These are phyloP conservation scores for Neuroterus valhalla DNA, from an alignment of 1,140 invertebrate genomes.

Conservation along the genomic window DNA sequence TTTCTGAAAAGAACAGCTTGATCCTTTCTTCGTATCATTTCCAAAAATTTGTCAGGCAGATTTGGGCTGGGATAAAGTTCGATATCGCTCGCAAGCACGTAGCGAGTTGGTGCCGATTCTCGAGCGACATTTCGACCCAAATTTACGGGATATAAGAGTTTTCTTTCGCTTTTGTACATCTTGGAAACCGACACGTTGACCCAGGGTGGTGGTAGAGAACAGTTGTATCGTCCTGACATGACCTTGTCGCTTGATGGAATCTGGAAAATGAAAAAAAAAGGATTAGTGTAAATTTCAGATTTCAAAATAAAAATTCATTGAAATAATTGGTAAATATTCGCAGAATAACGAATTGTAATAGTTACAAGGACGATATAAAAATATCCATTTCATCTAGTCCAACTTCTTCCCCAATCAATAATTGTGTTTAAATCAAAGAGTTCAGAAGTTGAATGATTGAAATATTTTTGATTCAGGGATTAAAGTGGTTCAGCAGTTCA, in stretches of 20 bases:
- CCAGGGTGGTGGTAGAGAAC: constrained; percentile 82
- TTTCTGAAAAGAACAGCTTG: constrained; percentile 79
- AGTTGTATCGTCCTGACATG: constrained; percentile 81
- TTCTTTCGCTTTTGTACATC: constrained; percentile 87
- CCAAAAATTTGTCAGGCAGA: constrained; percentile 84
- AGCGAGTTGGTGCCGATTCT: constrained; percentile 87
- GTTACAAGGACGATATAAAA: no score
- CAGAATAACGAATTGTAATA: background rate
- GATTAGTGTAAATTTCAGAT: no score
- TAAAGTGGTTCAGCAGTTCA: no score
- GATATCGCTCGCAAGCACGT: constrained; percentile 90
- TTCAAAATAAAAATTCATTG: no score
- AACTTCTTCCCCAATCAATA: no score
- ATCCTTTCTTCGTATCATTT: constrained; percentile 85
- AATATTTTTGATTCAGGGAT: no score
- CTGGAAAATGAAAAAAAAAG: constrained; percentile 68
- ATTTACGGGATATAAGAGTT: constrained; percentile 90
- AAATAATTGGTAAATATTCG: background rate
- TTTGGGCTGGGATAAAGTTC: constrained; percentile 91
- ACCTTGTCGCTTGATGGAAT: constrained; percentile 80
- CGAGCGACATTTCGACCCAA: constrained; percentile 90
- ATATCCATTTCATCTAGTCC: no score
- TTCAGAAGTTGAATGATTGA: no score
- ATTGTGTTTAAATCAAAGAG: no score
- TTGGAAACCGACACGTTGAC: constrained; percentile 78